phyloP scores from a whole-genome alignment of 2,113 vertebrate genomes.

The Tauraco erythrolophus region DNA sequence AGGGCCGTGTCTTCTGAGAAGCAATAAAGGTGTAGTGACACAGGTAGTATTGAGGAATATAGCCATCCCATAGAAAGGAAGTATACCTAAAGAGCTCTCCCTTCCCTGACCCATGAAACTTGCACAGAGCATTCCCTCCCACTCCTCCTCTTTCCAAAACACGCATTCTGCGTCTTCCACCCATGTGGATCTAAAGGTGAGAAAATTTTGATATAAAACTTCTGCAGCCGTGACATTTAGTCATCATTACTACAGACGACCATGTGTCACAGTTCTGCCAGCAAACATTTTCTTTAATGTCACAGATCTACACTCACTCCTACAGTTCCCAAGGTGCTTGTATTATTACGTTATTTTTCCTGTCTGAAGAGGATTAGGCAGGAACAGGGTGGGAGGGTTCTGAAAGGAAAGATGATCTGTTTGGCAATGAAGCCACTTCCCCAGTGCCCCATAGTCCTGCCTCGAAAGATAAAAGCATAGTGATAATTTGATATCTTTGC shows the following conservation, averaged over 20 bases:
- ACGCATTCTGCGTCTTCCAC: background rate
- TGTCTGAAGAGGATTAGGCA: constrained; percentile 9
- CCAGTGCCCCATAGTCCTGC: background rate
- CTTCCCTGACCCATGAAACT: background rate
- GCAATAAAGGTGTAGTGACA: background rate
- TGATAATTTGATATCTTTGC: background rate
- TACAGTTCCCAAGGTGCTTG: background rate
- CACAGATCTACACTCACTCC: background rate
- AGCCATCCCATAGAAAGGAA: background rate
- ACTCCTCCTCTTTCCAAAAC: background rate
- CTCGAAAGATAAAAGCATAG: background rate
- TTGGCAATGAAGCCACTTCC: background rate
- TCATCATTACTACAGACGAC: rapidly evolving
- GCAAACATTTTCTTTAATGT: background rate
- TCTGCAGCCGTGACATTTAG: background rate
- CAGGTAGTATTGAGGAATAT: background rate
- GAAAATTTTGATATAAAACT: background rate
- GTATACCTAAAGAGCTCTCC: background rate
- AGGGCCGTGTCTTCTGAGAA: background rate
- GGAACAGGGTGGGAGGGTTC: background rate
- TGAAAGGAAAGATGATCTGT: background rate
- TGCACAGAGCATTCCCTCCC: background rate
- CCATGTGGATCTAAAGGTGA: background rate
- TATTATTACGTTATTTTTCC: background rate
- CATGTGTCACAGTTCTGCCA: rapidly evolving